Percentiles rank a stretch among this genome's conserved stretches.
phyloP scores from a whole-genome alignment of 2,888 invertebrate species.

The Sarcophaga caerulescens region DNA sequence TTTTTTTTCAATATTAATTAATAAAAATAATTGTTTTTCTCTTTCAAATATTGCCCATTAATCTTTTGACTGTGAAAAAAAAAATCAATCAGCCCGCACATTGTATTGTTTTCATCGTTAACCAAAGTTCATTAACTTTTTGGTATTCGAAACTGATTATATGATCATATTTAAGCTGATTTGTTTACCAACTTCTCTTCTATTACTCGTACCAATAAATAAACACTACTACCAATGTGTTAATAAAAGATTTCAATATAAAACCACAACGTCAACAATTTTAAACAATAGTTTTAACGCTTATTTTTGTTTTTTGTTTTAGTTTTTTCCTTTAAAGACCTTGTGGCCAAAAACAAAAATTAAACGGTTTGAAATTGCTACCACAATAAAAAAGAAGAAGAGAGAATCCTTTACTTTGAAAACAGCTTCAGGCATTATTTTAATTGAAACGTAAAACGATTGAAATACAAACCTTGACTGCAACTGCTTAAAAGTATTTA shows the following conservation, averaged over 20 bases:
- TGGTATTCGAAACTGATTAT: not conserved
- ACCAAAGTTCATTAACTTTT: constrained; percentile 49
- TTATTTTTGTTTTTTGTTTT: not conserved
- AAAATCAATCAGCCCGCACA: not conserved
- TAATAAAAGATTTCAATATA: not conserved
- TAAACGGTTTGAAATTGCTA: not conserved
- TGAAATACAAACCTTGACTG: not conserved
- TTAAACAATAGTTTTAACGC: not conserved
- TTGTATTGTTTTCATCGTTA: constrained; percentile 21
- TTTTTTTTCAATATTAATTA: not conserved
- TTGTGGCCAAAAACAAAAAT: not conserved
- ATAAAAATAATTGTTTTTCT: no score
- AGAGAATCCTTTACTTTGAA: not conserved
- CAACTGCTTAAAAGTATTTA: not conserved
- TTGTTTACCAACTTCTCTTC: constrained; percentile 5
- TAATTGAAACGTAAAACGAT: not conserved
- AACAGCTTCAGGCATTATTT: not conserved
- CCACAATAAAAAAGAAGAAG: not conserved
- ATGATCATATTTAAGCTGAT: not conserved
- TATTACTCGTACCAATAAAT: not conserved
- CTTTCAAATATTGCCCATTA: no score
- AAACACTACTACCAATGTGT: not conserved
- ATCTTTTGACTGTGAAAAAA: no score
- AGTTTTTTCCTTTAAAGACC: not conserved
- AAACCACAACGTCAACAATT: not conserved